These are phyloP conservation scores for Saccostrea echinata DNA, from an alignment of 1,140 invertebrate genomes.

Conservation along the genomic window DNA sequence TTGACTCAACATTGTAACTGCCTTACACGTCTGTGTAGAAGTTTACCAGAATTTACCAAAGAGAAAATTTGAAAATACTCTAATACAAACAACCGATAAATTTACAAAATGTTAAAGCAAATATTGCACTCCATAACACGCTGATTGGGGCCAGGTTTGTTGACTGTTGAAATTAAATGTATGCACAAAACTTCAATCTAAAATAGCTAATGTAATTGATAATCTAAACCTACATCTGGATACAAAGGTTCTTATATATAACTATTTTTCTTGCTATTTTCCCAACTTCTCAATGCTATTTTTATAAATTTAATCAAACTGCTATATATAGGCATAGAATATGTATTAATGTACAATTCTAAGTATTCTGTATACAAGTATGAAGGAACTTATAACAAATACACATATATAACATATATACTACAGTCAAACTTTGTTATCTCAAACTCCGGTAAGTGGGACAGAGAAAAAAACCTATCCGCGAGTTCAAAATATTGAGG, in stretches of 20 bases:
- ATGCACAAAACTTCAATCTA: conserved; percentile 11
- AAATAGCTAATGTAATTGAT: conserved; percentile 2
- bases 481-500: too few species aligned
- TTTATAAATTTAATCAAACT: too few species aligned
- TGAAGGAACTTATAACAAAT: too few species aligned
- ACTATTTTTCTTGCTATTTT: too few species aligned
- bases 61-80: conserved; percentile 24
- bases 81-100: conserved; percentile 9
- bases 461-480: too few species aligned
- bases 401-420: too few species aligned
- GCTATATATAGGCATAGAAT: too few species aligned
- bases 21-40: neutral
- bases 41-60: neutral
- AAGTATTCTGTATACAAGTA: too few species aligned
- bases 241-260: neutral
- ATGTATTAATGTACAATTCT: too few species aligned
- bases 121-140: neutral
- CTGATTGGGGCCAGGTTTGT: neutral
- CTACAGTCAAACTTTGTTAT: too few species aligned
- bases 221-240: neutral
- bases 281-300: too few species aligned
- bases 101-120: neutral
- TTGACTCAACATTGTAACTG: conserved; percentile 3
- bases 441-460: too few species aligned
- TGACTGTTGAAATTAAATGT: conserved; percentile 36